Base-by-base conservation (phyloP, 2,797 vertebrate genomes). In the Pseudochirops corinnae region DNA sequence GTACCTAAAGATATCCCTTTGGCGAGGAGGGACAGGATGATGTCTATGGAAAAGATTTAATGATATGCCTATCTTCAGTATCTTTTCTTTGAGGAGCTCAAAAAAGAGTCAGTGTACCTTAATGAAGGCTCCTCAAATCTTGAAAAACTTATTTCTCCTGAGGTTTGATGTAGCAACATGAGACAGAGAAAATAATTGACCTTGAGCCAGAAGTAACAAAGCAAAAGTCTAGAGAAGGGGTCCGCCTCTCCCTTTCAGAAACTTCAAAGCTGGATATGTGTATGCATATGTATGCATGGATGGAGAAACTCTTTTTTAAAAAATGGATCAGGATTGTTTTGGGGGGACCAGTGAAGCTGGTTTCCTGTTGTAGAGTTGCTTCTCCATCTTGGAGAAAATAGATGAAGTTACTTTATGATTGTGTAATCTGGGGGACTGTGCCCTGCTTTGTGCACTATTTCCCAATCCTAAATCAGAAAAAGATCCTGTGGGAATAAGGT, bases 131-230 rank as follows among this genome's bases (percentile, higher is more conserved):
- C 39, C 91, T 87, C 74, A 50, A 14, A 50, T 87, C 74, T 87
- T 16, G 95, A 33, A 82, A 58, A 92, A 57, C 28, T 82, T 10
- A 7, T 95, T 92, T 92, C 52, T 62, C 55, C 93, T 57, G 16
- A 33, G 56, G 55, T 52, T 91, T 39, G 60, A 29, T 55, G 55
- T 93, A 58, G 90, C 90, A 95, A 97, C 96, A 92, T 93, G 95
- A 96, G 97, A 60, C 50, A 0, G n/a, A 39, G 24, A 93, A 33
- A 56, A 39, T 60, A 57, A 91, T 67, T 28, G 91, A 56, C 46
- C 60, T 11, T 9, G 87, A 93, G 91, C 93, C 92, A 18, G 12
- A 18, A 55, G 53, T 82, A 91, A 55, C 90, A 94, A 90, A 46
- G 90, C 62, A 11, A 14, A 82, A 46, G 56, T 60, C 90, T 46